Evolutionary conservation across 2,888 invertebrate species (phyloP).

Genomic region (Melipona bicolor): DNA sequence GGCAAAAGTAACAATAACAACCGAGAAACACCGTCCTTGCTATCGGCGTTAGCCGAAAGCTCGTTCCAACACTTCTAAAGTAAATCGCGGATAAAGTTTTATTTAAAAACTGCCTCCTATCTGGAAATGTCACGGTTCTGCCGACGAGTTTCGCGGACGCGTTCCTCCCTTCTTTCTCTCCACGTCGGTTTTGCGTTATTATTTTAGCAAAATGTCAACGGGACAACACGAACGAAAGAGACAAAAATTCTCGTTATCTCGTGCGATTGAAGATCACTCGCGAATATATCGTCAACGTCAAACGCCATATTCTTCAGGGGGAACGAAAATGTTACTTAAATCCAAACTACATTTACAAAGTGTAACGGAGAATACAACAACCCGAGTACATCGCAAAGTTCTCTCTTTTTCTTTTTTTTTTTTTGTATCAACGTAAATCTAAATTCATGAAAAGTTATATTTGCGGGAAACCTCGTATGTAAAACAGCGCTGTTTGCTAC

Average conservation of each 20-base stretch:
- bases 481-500: no score
- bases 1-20: slow-evolving; percentile 34
- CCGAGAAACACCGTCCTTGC: not conserved
- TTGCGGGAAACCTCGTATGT: no score
- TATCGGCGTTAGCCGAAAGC: slow-evolving; percentile 17
- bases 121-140: not conserved
- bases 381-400: no score
- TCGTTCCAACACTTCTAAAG: slow-evolving; percentile 5
- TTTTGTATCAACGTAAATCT: no score
- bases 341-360: no score
- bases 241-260: not conserved
- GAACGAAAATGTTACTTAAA: no score
- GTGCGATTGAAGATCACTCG: no score
- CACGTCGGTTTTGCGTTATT: not conserved
- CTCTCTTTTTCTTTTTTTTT: no score
- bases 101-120: slow-evolving; percentile 45
- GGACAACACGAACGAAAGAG: not conserved
- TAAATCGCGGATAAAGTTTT: slow-evolving; percentile 29
- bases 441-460: no score
- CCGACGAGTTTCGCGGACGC: not conserved
- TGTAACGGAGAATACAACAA: no score
- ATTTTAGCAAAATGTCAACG: not conserved
- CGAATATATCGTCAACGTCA: no score
- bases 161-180: not conserved
- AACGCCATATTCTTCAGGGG: no score